A percentile compares a stretch with the other conserved stretches of the same genome.
These are phyloP conservation scores for Propithecus coquereli DNA, from an alignment of 2,113 vertebrate genomes.

Conservation along the genomic window DNA sequence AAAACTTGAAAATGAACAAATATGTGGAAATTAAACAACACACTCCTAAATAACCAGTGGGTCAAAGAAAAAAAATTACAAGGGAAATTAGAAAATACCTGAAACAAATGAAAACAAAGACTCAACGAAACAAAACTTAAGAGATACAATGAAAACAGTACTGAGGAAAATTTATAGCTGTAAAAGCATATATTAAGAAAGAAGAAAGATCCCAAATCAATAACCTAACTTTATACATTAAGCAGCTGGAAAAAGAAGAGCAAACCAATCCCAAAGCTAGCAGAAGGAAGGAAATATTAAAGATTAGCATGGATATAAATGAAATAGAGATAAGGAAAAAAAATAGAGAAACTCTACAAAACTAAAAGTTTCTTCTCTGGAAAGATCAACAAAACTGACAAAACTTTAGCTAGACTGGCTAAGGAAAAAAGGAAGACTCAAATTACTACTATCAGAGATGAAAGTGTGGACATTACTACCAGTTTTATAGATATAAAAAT, in stretches of 20 bases:
- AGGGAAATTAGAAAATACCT: not conserved
- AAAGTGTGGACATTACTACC: too few relatives aligned
- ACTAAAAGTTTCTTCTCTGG: too few relatives aligned
- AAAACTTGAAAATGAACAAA: constrained; percentile 3
- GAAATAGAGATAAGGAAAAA: too few relatives aligned
- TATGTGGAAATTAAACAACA: not conserved
- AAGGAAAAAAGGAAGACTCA: too few relatives aligned
- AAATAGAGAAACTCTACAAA: too few relatives aligned
- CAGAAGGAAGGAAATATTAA: not conserved
- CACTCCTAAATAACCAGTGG: not conserved
- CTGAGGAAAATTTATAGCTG: not conserved
- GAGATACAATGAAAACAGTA: not conserved
- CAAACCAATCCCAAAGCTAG: not conserved
- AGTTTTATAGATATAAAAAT: too few relatives aligned
- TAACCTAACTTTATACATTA: not conserved
- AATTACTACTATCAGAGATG: too few relatives aligned
- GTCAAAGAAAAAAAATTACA: too few relatives aligned
- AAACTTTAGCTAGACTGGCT: too few relatives aligned
- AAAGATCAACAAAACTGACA: too few relatives aligned
- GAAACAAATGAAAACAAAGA: constrained; percentile 3
- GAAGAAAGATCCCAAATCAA: not conserved
- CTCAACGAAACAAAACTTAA: not conserved
- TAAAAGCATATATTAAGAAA: not conserved
- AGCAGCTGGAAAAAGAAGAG: not conserved
- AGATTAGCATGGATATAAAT: too few relatives aligned